Evolutionary conservation across 2,888 invertebrate genomes (phyloP).

Genomic region (Tenthredo mesomela): DNA sequence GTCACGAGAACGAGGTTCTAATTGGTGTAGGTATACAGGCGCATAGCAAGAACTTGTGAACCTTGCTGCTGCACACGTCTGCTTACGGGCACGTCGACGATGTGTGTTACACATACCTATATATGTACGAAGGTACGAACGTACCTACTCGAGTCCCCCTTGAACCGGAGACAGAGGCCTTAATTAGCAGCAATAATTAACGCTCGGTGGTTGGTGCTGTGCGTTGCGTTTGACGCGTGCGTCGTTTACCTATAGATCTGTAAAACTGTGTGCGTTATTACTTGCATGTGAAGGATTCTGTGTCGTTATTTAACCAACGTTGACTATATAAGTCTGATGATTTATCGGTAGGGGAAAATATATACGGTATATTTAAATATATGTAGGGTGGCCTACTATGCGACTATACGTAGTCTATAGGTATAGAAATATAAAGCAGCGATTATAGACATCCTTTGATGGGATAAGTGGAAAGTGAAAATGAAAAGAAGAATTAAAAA

Average conservation of each 20-base stretch:
- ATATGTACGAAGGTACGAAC: background rate
- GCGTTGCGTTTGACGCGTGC: constrained; percentile 35
- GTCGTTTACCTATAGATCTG: background rate
- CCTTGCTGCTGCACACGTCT: background rate
- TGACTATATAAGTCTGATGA: background rate
- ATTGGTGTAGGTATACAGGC: background rate
- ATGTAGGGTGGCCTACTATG: background rate
- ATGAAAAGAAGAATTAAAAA: background rate
- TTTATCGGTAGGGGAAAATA: background rate
- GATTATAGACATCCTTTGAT: background rate
- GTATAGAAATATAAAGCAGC: background rate
- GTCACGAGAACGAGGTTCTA: constrained; percentile 9
- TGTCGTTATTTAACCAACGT: background rate
- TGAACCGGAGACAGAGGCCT: constrained; percentile 55
- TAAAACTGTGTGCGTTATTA: background rate
- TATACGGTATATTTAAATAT: background rate
- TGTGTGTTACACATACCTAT: background rate
- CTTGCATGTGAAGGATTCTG: background rate
- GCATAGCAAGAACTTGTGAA: constrained; percentile 25
- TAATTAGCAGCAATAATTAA: constrained; percentile 64
- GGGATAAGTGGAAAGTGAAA: background rate
- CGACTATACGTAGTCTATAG: background rate
- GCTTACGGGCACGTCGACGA: background rate
- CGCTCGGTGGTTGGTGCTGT: constrained; percentile 50
- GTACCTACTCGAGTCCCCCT: background rate